Evolutionary conservation across 2,113 vertebrate genomes (phyloP), one percentile per base, ranked within the genome.

Genomic region (Lepidiolamprologus cunningtoni): DNA sequence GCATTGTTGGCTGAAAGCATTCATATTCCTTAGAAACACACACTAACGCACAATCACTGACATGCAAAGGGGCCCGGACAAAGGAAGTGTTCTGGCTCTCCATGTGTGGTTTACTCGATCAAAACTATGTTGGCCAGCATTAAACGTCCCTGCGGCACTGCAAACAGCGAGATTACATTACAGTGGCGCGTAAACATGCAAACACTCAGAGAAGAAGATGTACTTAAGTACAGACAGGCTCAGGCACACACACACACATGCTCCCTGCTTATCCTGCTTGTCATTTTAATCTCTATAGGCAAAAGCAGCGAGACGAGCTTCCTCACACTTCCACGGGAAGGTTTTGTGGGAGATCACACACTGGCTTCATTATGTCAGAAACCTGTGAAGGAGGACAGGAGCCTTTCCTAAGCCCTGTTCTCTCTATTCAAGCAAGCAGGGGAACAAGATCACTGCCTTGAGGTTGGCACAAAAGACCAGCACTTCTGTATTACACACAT

Each of bases 281-380:
- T 92, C 92, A 86, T 87, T 91, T 84, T 90, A 91, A 94, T 92
- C 91, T 93, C 86, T 80, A 73, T 33, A 37, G 73, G 82, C 50
- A 16, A 83, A 23, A 66, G 87, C 63, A 82, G 86, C 23, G 9
- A 78, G 82, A 84, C 63, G 21, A 58, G 86, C 83, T 80, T 80
- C 84, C 80, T 86, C 58, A 28, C 28, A 86, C 85, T 71, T 61
- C 11, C 63, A 79, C 52, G 26, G 83, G 71, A 58, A 89, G 85
- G 81, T 26, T 71, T 47, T 83, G 86, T 37, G 88, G 4, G 85
- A 54, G 86, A 86, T 87, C 84, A 87, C 91, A 91, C 86, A 40
- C 82, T 10, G 84, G 89, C 89, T 93, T 93, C 93, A 93, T 94
- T 94, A 92, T 91, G 91, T 91, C 83, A 89, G 80, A 82, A 82